phyloP scores from a whole-genome alignment of 2,888 invertebrate species.

The Tinea semifulvella region DNA sequence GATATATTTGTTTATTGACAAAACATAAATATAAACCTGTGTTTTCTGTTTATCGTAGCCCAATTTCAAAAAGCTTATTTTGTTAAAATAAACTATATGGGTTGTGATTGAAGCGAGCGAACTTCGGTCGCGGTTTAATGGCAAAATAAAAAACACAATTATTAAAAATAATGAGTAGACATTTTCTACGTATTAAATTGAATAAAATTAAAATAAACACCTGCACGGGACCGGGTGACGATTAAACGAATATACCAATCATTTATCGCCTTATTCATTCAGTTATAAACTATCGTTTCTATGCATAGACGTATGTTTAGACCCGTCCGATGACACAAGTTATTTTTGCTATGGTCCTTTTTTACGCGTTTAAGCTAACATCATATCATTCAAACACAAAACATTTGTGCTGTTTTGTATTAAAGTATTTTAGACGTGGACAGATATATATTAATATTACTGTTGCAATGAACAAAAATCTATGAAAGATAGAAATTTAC shows the following conservation, averaged over 20 bases:
- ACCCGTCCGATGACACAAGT: too few relatives aligned
- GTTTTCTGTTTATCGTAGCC: neutral
- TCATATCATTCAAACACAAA: too few relatives aligned
- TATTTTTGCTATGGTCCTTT: too few relatives aligned
- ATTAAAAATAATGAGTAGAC: slow-evolving; percentile 30
- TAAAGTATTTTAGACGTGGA: too few relatives aligned
- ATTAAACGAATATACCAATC: slow-evolving; percentile 34
- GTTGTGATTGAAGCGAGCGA: slow-evolving; percentile 45
- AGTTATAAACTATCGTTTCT: too few relatives aligned
- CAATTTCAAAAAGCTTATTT: slow-evolving; percentile 35
- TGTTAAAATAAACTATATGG: slow-evolving; percentile 43
- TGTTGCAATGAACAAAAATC: too few relatives aligned
- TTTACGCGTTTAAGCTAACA: too few relatives aligned
- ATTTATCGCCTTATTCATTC: neutral
- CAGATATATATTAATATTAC: too few relatives aligned
- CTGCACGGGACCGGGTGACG: slow-evolving; percentile 52
- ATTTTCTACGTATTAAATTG: slow-evolving; percentile 29
- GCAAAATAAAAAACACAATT: slow-evolving; percentile 22
- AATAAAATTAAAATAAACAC: slow-evolving; percentile 39
- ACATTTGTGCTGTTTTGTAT: too few relatives aligned
- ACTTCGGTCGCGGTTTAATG: slow-evolving; percentile 42
- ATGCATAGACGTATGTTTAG: too few relatives aligned
- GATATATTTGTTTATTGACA: neutral
- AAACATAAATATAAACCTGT: neutral
- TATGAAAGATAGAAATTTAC: too few relatives aligned